Evolutionary conservation across 2,888 invertebrate genomes (phyloP).

Genomic region (Phortica magna): DNA sequence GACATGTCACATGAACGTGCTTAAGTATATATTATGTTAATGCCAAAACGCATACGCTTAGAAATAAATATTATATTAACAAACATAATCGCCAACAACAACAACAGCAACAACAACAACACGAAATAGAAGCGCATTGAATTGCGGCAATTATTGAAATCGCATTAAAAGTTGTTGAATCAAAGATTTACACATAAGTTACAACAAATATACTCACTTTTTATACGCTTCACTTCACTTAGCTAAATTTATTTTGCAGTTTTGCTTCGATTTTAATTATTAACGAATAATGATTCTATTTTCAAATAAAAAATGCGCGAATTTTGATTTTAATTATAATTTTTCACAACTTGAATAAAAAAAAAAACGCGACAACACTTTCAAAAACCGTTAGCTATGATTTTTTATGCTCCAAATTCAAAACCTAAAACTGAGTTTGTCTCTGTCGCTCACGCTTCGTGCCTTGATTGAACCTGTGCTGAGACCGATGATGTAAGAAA

Average conservation of each 20-base stretch:
- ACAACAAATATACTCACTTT: background rate
- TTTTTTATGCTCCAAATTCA: background rate
- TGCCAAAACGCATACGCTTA: background rate
- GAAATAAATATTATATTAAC: background rate
- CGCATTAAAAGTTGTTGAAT: background rate
- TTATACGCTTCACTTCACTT: background rate
- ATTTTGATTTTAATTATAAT: background rate
- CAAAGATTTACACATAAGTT: background rate
- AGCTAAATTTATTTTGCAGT: background rate
- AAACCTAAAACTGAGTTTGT: background rate
- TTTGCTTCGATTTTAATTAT: background rate
- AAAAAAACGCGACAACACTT: too few relatives aligned
- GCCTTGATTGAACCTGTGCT: background rate
- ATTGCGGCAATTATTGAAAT: background rate
- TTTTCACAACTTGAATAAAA: too few relatives aligned
- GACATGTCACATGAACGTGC: background rate
- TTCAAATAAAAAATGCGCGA: background rate
- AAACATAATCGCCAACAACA: constrained; percentile 33
- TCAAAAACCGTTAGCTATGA: too few relatives aligned
- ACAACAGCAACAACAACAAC: constrained; percentile 33
- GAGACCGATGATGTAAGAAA: background rate
- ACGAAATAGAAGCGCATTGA: background rate
- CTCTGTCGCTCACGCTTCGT: background rate
- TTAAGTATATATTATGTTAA: constrained; percentile 8
- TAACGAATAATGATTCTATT: background rate